These are phyloP conservation scores for Epinephelus fuscoguttatus DNA, from an alignment of 2,113 vertebrate genomes.

Conservation along the genomic window DNA sequence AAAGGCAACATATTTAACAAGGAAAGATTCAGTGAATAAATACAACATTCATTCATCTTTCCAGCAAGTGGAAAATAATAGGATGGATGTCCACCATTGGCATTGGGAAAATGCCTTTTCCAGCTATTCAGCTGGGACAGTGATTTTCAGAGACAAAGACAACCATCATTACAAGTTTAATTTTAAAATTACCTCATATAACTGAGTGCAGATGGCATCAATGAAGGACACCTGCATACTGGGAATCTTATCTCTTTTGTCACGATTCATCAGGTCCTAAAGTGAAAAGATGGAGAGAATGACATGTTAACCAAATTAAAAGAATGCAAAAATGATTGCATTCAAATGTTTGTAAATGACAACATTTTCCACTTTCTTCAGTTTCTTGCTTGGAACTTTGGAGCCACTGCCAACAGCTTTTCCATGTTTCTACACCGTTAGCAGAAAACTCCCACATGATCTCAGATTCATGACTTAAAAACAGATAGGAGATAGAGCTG, in stretches of 20 bases:
- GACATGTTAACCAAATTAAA: no score
- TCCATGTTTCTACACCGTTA: background rate
- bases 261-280: slow-evolving; percentile 98
- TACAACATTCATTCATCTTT: background rate
- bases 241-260: slow-evolving; percentile 98
- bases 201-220: slow-evolving; percentile 94
- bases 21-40: background rate
- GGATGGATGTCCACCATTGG: background rate
- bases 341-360: no score
- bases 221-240: slow-evolving; percentile 99
- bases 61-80: background rate
- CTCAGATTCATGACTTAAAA: background rate
- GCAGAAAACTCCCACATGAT: background rate
- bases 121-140: background rate
- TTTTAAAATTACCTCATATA: slow-evolving; percentile 91
- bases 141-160: background rate
- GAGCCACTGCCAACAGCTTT: no score
- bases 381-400: background rate
- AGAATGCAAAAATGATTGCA: no score
- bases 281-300: background rate
- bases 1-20: background rate
- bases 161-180: background rate
- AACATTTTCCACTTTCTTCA: background rate
- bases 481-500: background rate
- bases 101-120: background rate